Evolutionary conservation across 2,888 invertebrate species (phyloP).

Genomic region (Loripinus fragilis): DNA sequence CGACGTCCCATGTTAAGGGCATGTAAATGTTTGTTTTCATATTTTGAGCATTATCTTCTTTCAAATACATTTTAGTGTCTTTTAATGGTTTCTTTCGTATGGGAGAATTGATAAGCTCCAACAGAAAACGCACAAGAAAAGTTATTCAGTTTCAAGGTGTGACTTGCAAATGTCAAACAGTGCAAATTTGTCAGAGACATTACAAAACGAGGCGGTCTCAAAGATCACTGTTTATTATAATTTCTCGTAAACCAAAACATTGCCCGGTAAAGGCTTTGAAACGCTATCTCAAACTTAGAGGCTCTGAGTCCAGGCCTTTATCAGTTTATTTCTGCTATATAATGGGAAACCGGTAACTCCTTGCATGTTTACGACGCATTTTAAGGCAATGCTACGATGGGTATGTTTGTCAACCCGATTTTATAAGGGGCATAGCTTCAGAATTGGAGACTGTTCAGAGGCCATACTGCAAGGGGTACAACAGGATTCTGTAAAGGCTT

Average conservation of each 20-base stretch:
- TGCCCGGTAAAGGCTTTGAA: constrained; percentile 26
- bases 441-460: not conserved
- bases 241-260: not conserved
- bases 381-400: not conserved
- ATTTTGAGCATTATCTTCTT: not conserved
- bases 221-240: constrained; percentile 17
- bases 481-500: no score
- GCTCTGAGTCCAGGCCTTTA: not conserved
- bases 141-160: constrained; percentile 23
- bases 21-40: not conserved
- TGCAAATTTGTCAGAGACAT: not conserved
- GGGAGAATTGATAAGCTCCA: constrained; percentile 19
- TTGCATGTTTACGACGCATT: not conserved
- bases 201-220: constrained; percentile 23
- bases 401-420: not conserved
- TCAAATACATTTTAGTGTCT: not conserved
- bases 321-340: not conserved
- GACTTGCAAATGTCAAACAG: not conserved
- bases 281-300: not conserved
- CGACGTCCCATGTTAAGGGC: not conserved
- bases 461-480: not conserved
- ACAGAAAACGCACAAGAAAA: not conserved
- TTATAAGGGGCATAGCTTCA: not conserved
- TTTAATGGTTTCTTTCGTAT: constrained; percentile 29
- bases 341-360: not conserved